A percentile compares a stretch with the other conserved stretches of the same genome.
phyloP scores from a whole-genome alignment of 2,113 vertebrate genomes.

The Labeo catla region DNA sequence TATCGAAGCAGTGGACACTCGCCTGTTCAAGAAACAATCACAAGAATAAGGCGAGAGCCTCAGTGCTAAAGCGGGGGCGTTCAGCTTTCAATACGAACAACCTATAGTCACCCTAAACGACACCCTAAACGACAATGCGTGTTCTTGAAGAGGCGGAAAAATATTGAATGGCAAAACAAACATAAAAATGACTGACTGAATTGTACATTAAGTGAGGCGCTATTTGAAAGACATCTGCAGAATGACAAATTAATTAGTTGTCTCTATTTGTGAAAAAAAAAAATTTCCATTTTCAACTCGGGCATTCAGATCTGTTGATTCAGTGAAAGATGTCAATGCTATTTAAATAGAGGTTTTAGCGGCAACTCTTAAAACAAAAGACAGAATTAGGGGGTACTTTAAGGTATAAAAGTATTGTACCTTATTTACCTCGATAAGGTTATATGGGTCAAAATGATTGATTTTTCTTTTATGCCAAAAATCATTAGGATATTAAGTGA shows the following conservation, averaged over 20 bases:
- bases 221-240: background rate
- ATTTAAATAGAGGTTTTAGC: background rate
- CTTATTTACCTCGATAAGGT: background rate
- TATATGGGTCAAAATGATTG: too few relatives aligned
- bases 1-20: constrained; percentile 56
- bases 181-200: constrained; percentile 19
- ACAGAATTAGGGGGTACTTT: too few relatives aligned
- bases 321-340: background rate
- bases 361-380: too few relatives aligned
- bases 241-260: background rate
- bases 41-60: constrained; percentile 50
- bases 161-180: constrained; percentile 33
- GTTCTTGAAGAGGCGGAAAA: background rate
- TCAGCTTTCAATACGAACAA: constrained; percentile 46
- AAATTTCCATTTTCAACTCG: background rate
- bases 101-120: constrained; percentile 46
- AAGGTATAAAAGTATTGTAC: too few relatives aligned
- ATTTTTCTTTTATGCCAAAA: too few relatives aligned
- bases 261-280: background rate
- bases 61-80: constrained; percentile 51
- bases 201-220: background rate
- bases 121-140: constrained; percentile 51
- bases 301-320: background rate
- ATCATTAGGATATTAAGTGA: too few relatives aligned
- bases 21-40: constrained; percentile 58